These are phyloP conservation scores for Mimas tiliae DNA, from an alignment of 2,888 invertebrate species.

Conservation along the genomic window DNA sequence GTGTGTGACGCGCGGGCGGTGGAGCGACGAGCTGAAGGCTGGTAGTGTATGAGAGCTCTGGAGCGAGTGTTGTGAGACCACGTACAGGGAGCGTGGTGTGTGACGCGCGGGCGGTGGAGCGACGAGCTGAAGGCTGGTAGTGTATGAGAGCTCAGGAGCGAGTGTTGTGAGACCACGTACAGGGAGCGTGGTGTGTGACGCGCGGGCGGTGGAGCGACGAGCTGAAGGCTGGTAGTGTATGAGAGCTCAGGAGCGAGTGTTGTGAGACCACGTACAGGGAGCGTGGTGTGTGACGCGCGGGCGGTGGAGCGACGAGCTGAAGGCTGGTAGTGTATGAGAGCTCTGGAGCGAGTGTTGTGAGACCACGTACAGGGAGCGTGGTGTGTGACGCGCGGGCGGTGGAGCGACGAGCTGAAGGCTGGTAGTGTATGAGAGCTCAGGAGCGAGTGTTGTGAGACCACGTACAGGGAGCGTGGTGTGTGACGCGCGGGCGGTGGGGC, in stretches of 20 bases:
- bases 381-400: constrained; percentile 14
- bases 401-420: constrained; percentile 7
- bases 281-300: constrained; percentile 9
- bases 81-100: too few relatives aligned
- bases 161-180: too few relatives aligned
- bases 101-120: too few relatives aligned
- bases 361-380: constrained; percentile 10
- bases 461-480: constrained; percentile 14
- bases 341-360: background rate
- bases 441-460: background rate
- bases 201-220: constrained; percentile 1
- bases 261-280: background rate
- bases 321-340: constrained; percentile 2
- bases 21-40: too few relatives aligned
- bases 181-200: background rate
- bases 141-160: too few relatives aligned
- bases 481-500: constrained; percentile 11
- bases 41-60: too few relatives aligned
- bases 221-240: constrained; percentile 3
- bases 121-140: too few relatives aligned
- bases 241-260: constrained; percentile 7
- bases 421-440: constrained; percentile 1
- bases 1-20: too few relatives aligned
- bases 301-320: constrained; percentile 9
- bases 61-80: too few relatives aligned